Conservation (phyloP, 2,888 invertebrate genomes). For the Furcula furcula region DNA sequence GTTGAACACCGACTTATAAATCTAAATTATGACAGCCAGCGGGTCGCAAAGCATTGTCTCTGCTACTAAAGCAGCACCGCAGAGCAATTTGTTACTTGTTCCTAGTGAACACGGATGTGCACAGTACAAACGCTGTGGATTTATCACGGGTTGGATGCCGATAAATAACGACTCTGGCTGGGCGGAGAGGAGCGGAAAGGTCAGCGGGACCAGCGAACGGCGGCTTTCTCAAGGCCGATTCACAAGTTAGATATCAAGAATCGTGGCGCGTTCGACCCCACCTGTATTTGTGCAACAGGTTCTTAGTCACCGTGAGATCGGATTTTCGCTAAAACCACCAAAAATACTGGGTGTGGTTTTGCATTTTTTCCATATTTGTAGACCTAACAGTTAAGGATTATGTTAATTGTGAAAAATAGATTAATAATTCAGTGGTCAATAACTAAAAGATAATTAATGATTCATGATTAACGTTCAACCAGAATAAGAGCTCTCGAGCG, state of each 20-base stretch:
- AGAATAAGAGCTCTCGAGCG: too few relatives aligned
- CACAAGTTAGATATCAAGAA: conserved; percentile 59
- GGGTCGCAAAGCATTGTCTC: conserved; percentile 26
- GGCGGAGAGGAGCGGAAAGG: conserved; percentile 59
- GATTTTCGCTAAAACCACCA: too few relatives aligned
- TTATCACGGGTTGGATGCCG: conserved; percentile 56
- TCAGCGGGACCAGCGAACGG: conserved; percentile 43
- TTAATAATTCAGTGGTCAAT: too few relatives aligned
- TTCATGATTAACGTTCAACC: too few relatives aligned
- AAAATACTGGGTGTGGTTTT: too few relatives aligned
- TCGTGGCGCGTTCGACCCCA: conserved; percentile 59
- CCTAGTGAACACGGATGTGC: conserved; percentile 64
- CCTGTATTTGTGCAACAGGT: conserved; percentile 42
- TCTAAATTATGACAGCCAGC: conserved; percentile 15
- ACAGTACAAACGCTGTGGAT: conserved; percentile 54
- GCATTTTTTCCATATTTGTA: too few relatives aligned
- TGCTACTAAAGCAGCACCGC: conserved; percentile 39
- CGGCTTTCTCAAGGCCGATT: conserved; percentile 69
- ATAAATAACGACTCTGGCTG: conserved; percentile 57
- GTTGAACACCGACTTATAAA: conserved; percentile 15
- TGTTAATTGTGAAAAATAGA: too few relatives aligned
- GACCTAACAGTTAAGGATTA: too few relatives aligned
- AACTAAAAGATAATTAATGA: too few relatives aligned
- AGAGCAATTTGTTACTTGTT: conserved; percentile 42
- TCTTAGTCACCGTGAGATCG: conserved; percentile 14